Percentiles rank a stretch among this genome's conserved stretches.
Conservation (phyloP, 1,140 invertebrate genomes). For the Megathymus violae region DNA sequence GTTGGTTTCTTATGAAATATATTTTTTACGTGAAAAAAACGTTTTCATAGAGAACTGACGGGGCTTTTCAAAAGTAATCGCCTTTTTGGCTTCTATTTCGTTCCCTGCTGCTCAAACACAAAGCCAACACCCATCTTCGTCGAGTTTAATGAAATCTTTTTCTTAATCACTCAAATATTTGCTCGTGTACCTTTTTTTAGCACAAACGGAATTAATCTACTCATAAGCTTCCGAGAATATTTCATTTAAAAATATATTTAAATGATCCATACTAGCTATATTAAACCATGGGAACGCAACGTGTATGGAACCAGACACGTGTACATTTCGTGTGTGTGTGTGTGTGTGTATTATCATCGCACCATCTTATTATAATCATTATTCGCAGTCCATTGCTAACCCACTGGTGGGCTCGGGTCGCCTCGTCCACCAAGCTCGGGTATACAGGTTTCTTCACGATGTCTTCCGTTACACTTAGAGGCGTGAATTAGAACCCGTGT, state of each 20-base stretch:
- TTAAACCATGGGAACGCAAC: too few species aligned
- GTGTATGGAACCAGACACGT: too few species aligned
- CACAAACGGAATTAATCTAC: conserved; percentile 25
- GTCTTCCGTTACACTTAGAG: too few species aligned
- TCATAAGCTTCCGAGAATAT: conserved; percentile 35
- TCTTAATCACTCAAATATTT: conserved; percentile 40
- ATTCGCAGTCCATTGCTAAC: too few species aligned
- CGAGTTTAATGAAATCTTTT: conserved; percentile 36
- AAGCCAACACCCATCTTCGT: conserved; percentile 27
- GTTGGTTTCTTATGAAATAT: neutral
- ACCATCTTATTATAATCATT: too few species aligned
- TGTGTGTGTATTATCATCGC: too few species aligned
- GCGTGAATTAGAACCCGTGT: too few species aligned
- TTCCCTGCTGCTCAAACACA: conserved; percentile 17
- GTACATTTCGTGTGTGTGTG: too few species aligned
- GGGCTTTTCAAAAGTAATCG: conserved; percentile 24
- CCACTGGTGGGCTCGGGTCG: too few species aligned
- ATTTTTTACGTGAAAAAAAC: neutral
- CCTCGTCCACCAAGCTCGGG: too few species aligned
- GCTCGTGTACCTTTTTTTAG: conserved; percentile 33
- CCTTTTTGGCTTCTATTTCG: conserved; percentile 1
- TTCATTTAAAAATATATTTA: conserved; percentile 43
- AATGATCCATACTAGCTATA: conserved; percentile 13
- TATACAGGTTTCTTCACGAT: too few species aligned
- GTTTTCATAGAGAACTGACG: conserved; percentile 4